These are phyloP conservation scores for Prionace glauca DNA, from an alignment of 2,797 vertebrate species.

Conservation along the genomic window DNA sequence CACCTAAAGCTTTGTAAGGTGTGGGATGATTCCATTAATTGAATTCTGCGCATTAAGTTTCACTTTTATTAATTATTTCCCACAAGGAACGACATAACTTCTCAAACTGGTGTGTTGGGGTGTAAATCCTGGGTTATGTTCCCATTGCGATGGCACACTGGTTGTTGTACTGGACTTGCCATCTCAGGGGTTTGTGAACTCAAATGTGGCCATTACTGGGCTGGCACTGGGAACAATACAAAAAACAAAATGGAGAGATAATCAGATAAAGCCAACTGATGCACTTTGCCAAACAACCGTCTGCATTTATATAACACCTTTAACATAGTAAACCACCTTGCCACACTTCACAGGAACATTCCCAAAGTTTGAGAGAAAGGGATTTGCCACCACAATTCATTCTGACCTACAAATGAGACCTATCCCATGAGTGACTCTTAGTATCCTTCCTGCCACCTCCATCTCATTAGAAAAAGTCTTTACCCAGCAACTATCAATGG, in stretches of 20 bases:
- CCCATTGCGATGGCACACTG: background rate
- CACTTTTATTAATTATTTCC: constrained; percentile 28
- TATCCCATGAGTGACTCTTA: background rate
- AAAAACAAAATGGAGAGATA: background rate
- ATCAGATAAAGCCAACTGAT: background rate
- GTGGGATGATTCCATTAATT: background rate
- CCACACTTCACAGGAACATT: background rate
- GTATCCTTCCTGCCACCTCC: background rate
- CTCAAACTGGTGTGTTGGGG: background rate
- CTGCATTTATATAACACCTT: background rate
- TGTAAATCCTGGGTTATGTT: background rate
- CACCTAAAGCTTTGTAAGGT: background rate
- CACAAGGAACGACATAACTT: background rate
- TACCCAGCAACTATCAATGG: background rate
- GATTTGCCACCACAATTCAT: background rate
- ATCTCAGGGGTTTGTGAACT: background rate
- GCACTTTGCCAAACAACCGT: background rate
- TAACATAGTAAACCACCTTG: background rate
- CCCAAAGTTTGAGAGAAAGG: background rate
- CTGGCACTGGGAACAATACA: background rate
- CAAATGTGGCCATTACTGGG: background rate
- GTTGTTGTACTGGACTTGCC: background rate
- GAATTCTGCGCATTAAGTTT: background rate
- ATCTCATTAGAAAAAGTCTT: background rate
- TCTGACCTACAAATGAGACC: background rate